A percentile compares a stretch with the other conserved stretches of the same genome.
These are phyloP conservation scores for Elgonia sp. DNA, from an alignment of 2,888 invertebrate species.

Conservation along the genomic window DNA sequence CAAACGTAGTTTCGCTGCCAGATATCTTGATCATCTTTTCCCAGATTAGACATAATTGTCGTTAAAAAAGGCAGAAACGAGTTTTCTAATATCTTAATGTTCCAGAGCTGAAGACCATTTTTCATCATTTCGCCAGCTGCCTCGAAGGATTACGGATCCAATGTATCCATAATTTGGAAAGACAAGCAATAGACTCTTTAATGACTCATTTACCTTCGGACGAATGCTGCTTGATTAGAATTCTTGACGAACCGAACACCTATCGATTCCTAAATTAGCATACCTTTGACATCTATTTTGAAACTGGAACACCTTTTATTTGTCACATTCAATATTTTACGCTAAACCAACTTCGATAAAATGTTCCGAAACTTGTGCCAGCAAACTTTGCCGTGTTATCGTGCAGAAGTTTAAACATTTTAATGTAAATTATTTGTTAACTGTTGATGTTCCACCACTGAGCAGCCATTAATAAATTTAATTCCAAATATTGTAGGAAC, in stretches of 20 bases:
- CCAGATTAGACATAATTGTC: slow-evolving; percentile 47
- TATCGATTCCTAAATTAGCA: not conserved
- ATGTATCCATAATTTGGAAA: slow-evolving; percentile 27
- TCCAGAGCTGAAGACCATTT: slow-evolving; percentile 26
- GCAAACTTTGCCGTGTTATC: slow-evolving; percentile 43
- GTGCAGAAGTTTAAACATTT: slow-evolving; percentile 43
- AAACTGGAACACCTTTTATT: slow-evolving; percentile 22
- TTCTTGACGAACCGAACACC: not conserved
- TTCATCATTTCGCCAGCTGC: slow-evolving; percentile 66
- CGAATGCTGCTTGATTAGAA: slow-evolving; percentile 13
- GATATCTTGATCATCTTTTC: slow-evolving; percentile 62
- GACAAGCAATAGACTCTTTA: slow-evolving; percentile 48
- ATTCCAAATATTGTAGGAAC: too few species aligned
- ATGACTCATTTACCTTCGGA: slow-evolving; percentile 22
- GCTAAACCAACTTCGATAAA: slow-evolving; percentile 32
- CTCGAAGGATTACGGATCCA: slow-evolving; percentile 29
- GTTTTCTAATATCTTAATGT: slow-evolving; percentile 58
- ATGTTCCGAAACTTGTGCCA: slow-evolving; percentile 3
- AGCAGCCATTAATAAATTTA: too few species aligned
- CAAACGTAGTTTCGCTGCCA: slow-evolving; percentile 4
- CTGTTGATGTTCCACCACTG: not conserved
- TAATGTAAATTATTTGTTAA: slow-evolving; percentile 47
- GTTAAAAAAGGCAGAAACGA: slow-evolving; percentile 37
- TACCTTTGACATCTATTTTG: slow-evolving; percentile 21
- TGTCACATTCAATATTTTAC: slow-evolving; percentile 41